Evolutionary conservation across 2,113 vertebrate genomes (phyloP).

Genomic region (Silurus glanis): DNA sequence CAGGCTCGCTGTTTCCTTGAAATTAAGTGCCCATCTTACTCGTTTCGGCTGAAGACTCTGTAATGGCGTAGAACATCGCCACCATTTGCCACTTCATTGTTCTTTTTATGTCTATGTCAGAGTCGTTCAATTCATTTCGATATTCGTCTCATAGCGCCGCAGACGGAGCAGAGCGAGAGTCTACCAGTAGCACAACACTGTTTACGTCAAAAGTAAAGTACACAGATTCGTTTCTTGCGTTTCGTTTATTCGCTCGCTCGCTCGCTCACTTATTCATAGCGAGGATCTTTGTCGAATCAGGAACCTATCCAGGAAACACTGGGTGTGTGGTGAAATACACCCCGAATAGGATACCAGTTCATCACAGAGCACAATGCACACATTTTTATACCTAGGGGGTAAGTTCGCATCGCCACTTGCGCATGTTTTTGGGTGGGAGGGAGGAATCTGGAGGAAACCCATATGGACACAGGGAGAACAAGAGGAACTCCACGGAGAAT

Average conservation of each 20-base stretch:
- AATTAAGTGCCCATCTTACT: constrained; percentile 35
- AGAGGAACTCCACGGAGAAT: neutral
- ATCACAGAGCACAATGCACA: neutral
- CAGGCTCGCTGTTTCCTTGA: constrained; percentile 30
- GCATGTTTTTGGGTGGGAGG: neutral
- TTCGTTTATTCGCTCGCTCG: no score
- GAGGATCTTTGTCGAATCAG: neutral
- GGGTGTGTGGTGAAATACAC: neutral
- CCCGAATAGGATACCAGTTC: neutral
- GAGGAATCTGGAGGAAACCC: neutral
- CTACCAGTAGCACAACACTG: neutral
- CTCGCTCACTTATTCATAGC: neutral
- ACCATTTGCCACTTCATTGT: neutral
- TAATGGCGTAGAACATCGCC: neutral
- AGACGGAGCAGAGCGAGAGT: neutral
- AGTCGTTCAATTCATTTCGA: neutral
- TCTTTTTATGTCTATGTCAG: neutral
- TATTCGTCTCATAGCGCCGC: neutral
- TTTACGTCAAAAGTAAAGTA: neutral
- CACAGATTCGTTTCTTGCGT: no score
- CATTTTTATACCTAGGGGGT: neutral
- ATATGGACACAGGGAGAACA: no score
- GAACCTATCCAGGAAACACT: neutral
- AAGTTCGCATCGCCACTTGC: neutral
- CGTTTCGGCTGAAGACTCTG: neutral